phyloP scores from a whole-genome alignment of 1,140 invertebrate genomes.

The Polypedilum pembai region DNA sequence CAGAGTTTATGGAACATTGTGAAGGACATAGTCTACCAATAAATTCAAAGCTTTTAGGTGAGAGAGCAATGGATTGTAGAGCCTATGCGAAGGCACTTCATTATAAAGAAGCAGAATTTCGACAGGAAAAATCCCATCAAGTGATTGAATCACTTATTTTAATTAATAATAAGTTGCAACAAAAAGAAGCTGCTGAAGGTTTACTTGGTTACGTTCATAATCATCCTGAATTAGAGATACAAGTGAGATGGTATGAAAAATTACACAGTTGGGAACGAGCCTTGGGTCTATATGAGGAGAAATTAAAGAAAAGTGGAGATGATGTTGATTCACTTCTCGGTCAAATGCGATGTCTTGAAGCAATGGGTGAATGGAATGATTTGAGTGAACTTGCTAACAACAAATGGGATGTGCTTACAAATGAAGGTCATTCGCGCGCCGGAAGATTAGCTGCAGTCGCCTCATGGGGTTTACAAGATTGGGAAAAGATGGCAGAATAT shows the following conservation, averaged over 20 bases:
- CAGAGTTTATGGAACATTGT: slow-evolving; percentile 99
- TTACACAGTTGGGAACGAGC: slow-evolving; percentile 98
- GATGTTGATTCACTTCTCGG: slow-evolving; percentile 82
- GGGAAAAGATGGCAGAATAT: slow-evolving; percentile 88
- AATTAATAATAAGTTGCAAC: slow-evolving; percentile 98
- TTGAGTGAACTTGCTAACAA: slow-evolving; percentile 67
- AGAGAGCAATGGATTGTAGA: slow-evolving; percentile 74
- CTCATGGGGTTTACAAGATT: slow-evolving; percentile 88
- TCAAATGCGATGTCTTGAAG: slow-evolving; percentile 94
- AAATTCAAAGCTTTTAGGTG: slow-evolving; percentile 71
- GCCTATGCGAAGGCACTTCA: slow-evolving; percentile 94
- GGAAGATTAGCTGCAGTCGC: slow-evolving; percentile 87
- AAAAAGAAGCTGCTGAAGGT: slow-evolving; percentile 93
- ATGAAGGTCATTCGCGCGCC: slow-evolving; percentile 71
- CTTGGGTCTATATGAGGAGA: slow-evolving; percentile 72
- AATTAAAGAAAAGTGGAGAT: slow-evolving; percentile 51
- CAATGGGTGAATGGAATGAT: slow-evolving; percentile 91
- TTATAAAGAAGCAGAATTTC: slow-evolving; percentile 98
- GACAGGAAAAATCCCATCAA: slow-evolving; percentile 54
- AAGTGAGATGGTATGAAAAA: slow-evolving; percentile 98
- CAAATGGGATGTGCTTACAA: slow-evolving; percentile 61
- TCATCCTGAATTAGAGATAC: slow-evolving; percentile 67
- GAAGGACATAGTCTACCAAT: slow-evolving; percentile 92
- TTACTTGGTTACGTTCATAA: slow-evolving; percentile 85
- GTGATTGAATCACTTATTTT: slow-evolving; percentile 91